Conservation (phyloP, 2,113 vertebrate genomes). For the Notothenia rossii region DNA sequence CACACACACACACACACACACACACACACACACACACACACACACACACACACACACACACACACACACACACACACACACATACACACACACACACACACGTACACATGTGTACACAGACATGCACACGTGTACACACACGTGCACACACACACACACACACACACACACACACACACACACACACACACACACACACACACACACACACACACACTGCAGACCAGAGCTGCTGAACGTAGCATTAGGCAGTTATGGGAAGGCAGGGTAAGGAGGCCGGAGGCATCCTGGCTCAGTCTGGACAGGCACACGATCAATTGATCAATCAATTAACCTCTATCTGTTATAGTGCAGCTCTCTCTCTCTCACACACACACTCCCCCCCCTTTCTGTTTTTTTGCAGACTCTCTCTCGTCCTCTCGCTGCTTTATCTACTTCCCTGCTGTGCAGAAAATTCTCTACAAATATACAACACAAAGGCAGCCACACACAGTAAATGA, state of each 20-base stretch:
- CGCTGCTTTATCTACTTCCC: not conserved
- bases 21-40: too few species aligned
- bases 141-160: slow-evolving; percentile 26
- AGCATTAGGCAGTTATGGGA: slow-evolving; percentile 62
- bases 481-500: slow-evolving; percentile 47
- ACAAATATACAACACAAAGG: slow-evolving; percentile 34
- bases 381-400: not conserved
- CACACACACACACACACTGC: slow-evolving; percentile 22
- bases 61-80: too few species aligned
- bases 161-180: slow-evolving; percentile 5
- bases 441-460: slow-evolving; percentile 35
- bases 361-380: not conserved
- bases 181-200: slow-evolving; percentile 6
- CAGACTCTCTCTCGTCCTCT: not conserved
- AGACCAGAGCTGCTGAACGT: slow-evolving; percentile 69
- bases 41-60: too few species aligned
- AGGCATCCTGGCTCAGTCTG: slow-evolving; percentile 64
- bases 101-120: too few species aligned
- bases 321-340: slow-evolving; percentile 74
- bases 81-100: too few species aligned
- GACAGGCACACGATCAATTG: slow-evolving; percentile 68
- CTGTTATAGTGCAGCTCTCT: slow-evolving; percentile 67
- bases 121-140: too few species aligned
- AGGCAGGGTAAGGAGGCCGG: slow-evolving; percentile 62
- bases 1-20: too few species aligned